Evolutionary conservation across 2,797 vertebrate genomes (phyloP), one percentile per base, ranked within the genome.

Genomic region (Clarias platycephalus): DNA sequence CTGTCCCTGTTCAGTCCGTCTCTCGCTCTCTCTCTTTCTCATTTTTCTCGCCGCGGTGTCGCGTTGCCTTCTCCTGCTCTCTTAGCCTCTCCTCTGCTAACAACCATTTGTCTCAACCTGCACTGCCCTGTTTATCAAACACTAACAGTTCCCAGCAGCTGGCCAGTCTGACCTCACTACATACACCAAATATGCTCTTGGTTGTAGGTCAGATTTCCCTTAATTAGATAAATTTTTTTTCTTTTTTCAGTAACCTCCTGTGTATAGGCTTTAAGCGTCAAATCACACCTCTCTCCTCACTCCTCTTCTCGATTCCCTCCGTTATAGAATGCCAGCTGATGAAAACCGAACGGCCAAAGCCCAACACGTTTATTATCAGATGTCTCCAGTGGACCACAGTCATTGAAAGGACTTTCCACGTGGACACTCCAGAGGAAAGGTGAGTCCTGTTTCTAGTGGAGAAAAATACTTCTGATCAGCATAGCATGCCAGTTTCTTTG

Each of bases 381-480:
- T 99, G 97, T 95, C 97, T 98, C 85, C 97, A 99, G 91, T 99
- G 97, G 97, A 99, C 97, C 91, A 98, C 97, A 31, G 97, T 99
- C 88, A 99, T 99, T 90, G 97, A 99, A 91, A 96, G 97, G 89
- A 99, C 97, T 16, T 99, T 99, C 92, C 97, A 99, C 0, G 97
- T 99, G 91, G 97, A 99, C 92, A 96, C 96, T 53, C 97, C 97
- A 8, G 97, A 99, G 76, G 97, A 99, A 93, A 96, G 97, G 97
- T 99, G 91, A 93, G 95, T 71, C 22, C 22, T 3, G 24, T 82
- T 13, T 44, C 22, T 22, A 26, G 28, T 31, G 49, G 63, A 40
- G 34, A 60, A 57, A 80, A 62, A 31, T 4, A n/a, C 5, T 80
- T 83, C 60, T 57, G 31, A 63, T 60, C 12, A 53, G 24, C 49